Conservation (phyloP, 2,888 invertebrate genomes). For the Notodonta ziczac region DNA sequence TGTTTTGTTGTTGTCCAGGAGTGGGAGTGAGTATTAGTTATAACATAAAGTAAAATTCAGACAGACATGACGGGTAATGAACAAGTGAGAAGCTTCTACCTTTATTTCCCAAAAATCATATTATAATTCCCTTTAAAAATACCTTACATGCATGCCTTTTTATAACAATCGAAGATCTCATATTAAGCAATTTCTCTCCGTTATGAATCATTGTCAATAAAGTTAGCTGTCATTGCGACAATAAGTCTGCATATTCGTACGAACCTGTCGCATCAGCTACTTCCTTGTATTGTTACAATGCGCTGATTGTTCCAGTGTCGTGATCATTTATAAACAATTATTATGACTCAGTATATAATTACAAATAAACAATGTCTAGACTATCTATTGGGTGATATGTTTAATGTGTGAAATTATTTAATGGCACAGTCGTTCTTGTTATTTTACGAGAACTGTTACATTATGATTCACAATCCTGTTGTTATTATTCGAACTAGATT, state of each 20-base stretch:
- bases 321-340: slow-evolving; percentile 11
- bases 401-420: not conserved
- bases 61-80: too few relatives aligned
- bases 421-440: not conserved
- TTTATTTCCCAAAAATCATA: too few relatives aligned
- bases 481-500: not conserved
- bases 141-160: too few relatives aligned
- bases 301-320: slow-evolving; percentile 18
- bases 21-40: too few relatives aligned
- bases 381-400: not conserved
- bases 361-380: slow-evolving; percentile 24
- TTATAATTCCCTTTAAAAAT: too few relatives aligned
- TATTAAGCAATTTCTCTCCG: slow-evolving; percentile 13
- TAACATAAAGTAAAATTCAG: too few relatives aligned
- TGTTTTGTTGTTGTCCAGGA: too few relatives aligned
- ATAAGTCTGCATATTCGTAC: slow-evolving; percentile 34
- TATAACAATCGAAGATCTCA: not conserved
- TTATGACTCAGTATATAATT: slow-evolving; percentile 28
- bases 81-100: too few relatives aligned
- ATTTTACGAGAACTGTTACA: too few relatives aligned
- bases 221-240: slow-evolving; percentile 20
- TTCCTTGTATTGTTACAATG: slow-evolving; percentile 17
- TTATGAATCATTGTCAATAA: slow-evolving; percentile 22
- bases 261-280: slow-evolving; percentile 28
- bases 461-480: too few relatives aligned